Conservation (phyloP, 2,113 vertebrate species). For the Peromyscus californicus region DNA sequence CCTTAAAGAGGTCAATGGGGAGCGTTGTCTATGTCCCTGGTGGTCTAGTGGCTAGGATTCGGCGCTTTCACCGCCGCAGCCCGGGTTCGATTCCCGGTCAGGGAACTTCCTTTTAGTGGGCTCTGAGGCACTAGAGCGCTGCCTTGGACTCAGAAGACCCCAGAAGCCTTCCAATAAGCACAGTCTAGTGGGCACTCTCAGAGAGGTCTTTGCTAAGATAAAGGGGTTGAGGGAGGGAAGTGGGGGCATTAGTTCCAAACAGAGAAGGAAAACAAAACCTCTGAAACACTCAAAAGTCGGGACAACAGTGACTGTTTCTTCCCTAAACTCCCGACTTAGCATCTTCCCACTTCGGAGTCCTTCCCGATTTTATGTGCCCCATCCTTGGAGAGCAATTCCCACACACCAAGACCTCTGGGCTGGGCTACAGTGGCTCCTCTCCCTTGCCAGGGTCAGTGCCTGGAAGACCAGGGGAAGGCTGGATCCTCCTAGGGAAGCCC, state of each 20-base stretch:
- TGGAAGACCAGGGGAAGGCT: neutral
- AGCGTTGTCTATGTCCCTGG: fast-evolving
- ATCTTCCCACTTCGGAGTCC: neutral
- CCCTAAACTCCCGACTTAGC: neutral
- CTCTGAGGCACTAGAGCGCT: neutral
- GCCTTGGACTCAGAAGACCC: too few relatives aligned
- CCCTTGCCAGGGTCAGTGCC: neutral
- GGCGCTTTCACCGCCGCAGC: neutral
- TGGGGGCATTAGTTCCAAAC: neutral
- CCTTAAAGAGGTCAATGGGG: fast-evolving
- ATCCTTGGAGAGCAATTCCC: neutral
- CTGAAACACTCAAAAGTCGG: neutral
- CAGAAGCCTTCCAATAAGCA: too few relatives aligned
- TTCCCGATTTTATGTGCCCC: neutral
- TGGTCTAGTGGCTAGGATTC: neutral
- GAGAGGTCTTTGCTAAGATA: too few relatives aligned
- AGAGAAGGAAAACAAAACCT: too few relatives aligned
- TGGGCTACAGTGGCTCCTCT: neutral
- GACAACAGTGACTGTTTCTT: too few relatives aligned
- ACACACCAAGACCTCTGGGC: neutral
- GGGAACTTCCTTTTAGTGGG: fast-evolving
- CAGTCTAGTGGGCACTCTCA: too few relatives aligned
- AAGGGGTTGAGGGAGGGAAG: too few relatives aligned
- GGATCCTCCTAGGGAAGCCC: neutral
- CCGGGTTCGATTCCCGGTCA: neutral